These are phyloP conservation scores for Equus przewalskii DNA, from an alignment of 2,113 vertebrate genomes.

Conservation along the genomic window DNA sequence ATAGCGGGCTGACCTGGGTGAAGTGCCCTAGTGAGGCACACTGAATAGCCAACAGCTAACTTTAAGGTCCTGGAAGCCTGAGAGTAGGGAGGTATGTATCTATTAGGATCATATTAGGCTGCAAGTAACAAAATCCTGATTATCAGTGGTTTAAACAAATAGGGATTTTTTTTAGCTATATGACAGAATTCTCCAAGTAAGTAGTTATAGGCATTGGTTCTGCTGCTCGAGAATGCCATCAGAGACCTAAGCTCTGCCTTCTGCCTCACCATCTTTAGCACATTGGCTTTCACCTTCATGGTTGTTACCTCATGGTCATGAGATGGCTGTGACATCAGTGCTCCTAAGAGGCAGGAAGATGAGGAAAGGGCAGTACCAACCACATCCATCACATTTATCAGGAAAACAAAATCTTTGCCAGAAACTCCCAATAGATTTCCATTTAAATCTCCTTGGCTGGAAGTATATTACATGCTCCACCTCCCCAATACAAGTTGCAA, in stretches of 20 bases:
- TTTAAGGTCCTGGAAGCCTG: background rate
- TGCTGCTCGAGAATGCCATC: background rate
- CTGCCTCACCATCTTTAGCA: background rate
- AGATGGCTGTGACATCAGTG: background rate
- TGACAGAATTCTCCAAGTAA: background rate
- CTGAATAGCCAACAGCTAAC: background rate
- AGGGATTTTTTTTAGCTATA: background rate
- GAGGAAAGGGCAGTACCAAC: background rate
- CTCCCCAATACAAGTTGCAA: constrained; percentile 8
- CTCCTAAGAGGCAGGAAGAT: constrained; percentile 26
- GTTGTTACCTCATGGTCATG: background rate
- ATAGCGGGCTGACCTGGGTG: background rate
- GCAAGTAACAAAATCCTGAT: constrained; percentile 4
- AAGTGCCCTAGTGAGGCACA: background rate
- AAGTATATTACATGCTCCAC: background rate
- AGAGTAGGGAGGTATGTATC: background rate
- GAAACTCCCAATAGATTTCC: background rate
- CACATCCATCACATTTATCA: constrained; percentile 11
- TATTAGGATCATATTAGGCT: constrained; percentile 14
- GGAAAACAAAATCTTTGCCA: constrained; percentile 42
- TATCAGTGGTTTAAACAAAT: constrained; percentile 26
- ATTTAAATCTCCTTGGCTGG: constrained; percentile 46
- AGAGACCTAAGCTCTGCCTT: constrained; percentile 22
- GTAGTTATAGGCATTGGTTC: background rate
- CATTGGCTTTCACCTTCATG: background rate